phyloP scores from a whole-genome alignment of 2,888 invertebrate genomes.

The Choreutis nemorana region DNA sequence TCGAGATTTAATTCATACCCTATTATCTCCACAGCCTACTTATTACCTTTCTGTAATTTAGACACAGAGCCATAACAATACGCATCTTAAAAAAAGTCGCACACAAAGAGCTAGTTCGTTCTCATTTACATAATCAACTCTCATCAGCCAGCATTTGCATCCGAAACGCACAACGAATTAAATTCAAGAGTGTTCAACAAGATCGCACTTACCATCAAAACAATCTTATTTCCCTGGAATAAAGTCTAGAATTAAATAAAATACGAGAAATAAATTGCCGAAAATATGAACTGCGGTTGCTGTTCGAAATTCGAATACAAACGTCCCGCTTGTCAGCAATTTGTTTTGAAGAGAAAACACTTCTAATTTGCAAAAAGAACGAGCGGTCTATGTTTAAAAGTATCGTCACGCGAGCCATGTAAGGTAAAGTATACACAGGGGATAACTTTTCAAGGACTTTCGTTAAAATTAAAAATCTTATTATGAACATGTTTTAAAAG shows the following conservation, averaged over 20 bases:
- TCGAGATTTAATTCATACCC: no score
- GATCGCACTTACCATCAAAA: slow-evolving; percentile 12
- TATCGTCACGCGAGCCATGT: slow-evolving; percentile 52
- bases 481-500: no score
- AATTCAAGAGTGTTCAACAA: slow-evolving; percentile 37
- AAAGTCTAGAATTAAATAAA: slow-evolving; percentile 14
- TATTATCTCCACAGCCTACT: no score
- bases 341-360: slow-evolving; percentile 63
- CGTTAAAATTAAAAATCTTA: no score
- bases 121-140: slow-evolving; percentile 56
- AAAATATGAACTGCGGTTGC: slow-evolving; percentile 28
- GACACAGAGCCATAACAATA: slow-evolving; percentile 26
- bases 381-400: slow-evolving; percentile 57
- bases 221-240: slow-evolving; percentile 8
- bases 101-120: slow-evolving; percentile 26
- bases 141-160: slow-evolving; percentile 52
- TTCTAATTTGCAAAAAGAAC: slow-evolving; percentile 63
- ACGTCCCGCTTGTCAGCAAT: slow-evolving; percentile 63
- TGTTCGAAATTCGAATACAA: slow-evolving; percentile 33
- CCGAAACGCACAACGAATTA: slow-evolving; percentile 44
- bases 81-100: slow-evolving; percentile 23
- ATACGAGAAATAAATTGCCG: slow-evolving; percentile 9
- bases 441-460: no score
- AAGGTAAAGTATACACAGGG: no score
- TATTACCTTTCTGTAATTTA: no score